Evolutionary conservation across 2,113 vertebrate genomes (phyloP).

Genomic region (Dinomys branickii): DNA sequence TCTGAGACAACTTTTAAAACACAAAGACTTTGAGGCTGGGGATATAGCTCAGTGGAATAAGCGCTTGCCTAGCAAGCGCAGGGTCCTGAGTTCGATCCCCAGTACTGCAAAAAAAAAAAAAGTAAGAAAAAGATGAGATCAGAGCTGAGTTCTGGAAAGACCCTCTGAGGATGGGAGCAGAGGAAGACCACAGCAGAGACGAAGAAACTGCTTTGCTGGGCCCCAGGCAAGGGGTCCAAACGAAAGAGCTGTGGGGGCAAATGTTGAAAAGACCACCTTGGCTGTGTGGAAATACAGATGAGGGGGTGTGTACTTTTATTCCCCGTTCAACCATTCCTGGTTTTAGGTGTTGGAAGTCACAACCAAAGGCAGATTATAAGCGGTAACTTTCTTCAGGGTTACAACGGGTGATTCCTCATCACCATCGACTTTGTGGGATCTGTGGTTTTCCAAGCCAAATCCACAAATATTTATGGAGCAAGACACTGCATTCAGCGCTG

Average conservation of each 20-base stretch:
- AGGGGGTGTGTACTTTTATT: background rate
- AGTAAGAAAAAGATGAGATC: background rate
- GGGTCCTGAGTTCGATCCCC: too few relatives aligned
- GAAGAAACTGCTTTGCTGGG: background rate
- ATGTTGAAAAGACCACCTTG: background rate
- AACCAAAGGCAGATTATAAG: background rate
- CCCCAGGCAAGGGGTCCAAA: background rate
- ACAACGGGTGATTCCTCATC: background rate
- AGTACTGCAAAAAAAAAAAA: too few relatives aligned
- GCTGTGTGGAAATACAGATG: background rate
- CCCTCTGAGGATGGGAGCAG: background rate
- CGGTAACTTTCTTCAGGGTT: background rate
- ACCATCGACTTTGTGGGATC: background rate
- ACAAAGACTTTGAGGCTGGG: constrained; percentile 13
- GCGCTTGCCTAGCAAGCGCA: too few relatives aligned
- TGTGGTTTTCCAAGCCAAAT: background rate
- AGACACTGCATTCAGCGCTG: background rate
- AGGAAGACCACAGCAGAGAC: background rate
- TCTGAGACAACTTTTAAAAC: background rate
- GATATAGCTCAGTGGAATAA: too few relatives aligned
- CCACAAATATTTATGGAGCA: background rate
- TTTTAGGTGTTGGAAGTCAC: background rate
- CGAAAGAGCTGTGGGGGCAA: background rate
- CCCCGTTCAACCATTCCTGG: background rate
- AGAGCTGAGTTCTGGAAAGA: background rate